Conservation (phyloP, 1,140 invertebrate species). For the Mylabris phalerata region DNA sequence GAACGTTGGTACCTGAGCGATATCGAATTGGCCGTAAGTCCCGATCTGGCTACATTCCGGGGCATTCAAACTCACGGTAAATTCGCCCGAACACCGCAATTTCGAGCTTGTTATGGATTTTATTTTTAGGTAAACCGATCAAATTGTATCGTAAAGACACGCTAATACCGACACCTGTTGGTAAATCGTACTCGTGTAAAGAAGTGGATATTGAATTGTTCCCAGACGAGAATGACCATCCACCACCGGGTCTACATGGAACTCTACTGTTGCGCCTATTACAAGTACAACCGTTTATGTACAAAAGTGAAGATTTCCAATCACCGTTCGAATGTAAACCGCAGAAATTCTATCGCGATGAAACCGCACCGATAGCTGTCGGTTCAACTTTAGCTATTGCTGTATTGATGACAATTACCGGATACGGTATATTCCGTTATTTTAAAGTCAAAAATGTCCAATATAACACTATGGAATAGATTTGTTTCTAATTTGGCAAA, state of each 20-base stretch:
- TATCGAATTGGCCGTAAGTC: constrained; percentile 55
- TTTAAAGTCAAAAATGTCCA: constrained; percentile 85
- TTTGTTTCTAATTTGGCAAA: no score
- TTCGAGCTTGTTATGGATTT: constrained; percentile 31
- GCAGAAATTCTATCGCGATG: constrained; percentile 54
- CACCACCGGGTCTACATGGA: constrained; percentile 33
- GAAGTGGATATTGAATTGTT: constrained; percentile 54
- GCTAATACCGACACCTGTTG: constrained; percentile 76
- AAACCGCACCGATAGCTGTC: constrained; percentile 79
- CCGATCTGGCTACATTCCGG: constrained; percentile 41
- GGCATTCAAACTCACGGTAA: constrained; percentile 44
- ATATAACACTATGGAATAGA: constrained; percentile 80
- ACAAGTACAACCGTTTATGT: constrained; percentile 55
- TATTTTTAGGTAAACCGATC: constrained; percentile 42
- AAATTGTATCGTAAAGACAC: constrained; percentile 55
- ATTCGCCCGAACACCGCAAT: constrained; percentile 48
- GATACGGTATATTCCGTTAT: constrained; percentile 81
- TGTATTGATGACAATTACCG: constrained; percentile 69
- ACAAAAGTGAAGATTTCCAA: constrained; percentile 56
- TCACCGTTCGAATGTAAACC: constrained; percentile 48
- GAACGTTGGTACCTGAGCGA: constrained; percentile 77
- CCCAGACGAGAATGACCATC: constrained; percentile 42
- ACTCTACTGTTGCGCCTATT: constrained; percentile 31
- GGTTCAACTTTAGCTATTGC: constrained; percentile 78
- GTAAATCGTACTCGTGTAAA: constrained; percentile 72